Conservation (phyloP, 2,797 vertebrate genomes). For the Rhadinocentrus ornatus region DNA sequence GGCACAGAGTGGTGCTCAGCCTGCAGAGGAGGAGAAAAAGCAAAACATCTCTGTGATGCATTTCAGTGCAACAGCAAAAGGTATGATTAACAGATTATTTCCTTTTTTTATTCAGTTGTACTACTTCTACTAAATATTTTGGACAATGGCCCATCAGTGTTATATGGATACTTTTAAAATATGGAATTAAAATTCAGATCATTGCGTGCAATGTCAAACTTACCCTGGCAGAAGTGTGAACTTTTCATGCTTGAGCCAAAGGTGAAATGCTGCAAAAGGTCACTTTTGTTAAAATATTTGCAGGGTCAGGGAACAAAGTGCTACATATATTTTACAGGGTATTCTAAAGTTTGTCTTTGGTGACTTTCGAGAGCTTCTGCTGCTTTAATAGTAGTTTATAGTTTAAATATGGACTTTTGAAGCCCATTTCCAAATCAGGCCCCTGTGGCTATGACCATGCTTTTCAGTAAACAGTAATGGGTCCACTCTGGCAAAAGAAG, state of each 20-base stretch:
- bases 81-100: constrained; percentile 29
- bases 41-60: constrained; percentile 33
- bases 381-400: constrained; percentile 52
- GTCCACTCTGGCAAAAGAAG: constrained; percentile 21
- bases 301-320: constrained; percentile 45
- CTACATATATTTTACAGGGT: background rate
- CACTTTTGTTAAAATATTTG: constrained; percentile 47
- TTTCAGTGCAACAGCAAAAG: constrained; percentile 29
- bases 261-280: constrained; percentile 50
- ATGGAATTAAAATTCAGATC: constrained; percentile 40
- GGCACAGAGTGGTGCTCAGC: constrained; percentile 32
- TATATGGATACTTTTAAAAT: constrained; percentile 31
- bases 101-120: no score
- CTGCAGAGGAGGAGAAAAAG: constrained; percentile 51
- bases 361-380: constrained; percentile 36
- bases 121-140: background rate
- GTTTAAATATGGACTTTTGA: constrained; percentile 66
- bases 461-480: constrained; percentile 49
- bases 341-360: constrained; percentile 37
- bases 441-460: constrained; percentile 55
- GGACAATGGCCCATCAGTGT: constrained; percentile 17
- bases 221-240: constrained; percentile 28
- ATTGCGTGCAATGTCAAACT: constrained; percentile 29
- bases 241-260: constrained; percentile 40
- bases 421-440: constrained; percentile 49